phyloP scores from a whole-genome alignment of 2,888 invertebrate genomes.

The Watsonalla cultraria region DNA sequence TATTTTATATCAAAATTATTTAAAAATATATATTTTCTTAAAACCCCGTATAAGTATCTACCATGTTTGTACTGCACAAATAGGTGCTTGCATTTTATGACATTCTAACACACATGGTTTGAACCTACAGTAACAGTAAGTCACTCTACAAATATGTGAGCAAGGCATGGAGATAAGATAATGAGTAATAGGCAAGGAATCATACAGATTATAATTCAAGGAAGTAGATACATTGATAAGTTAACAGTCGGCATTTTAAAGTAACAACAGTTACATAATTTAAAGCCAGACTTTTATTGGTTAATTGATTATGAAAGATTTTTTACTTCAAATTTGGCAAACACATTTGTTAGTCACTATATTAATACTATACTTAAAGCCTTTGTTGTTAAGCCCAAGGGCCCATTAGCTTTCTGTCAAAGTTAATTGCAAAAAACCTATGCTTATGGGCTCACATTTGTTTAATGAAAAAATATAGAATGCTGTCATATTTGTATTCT shows the following conservation, averaged over 20 bases:
- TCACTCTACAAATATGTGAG: constrained; percentile 57
- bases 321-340: too few species aligned
- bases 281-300: neutral
- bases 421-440: too few species aligned
- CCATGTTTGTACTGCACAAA: neutral
- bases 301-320: neutral
- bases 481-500: too few species aligned
- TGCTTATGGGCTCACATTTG: too few species aligned
- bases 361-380: too few species aligned
- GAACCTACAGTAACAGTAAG: constrained; percentile 36
- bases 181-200: constrained; percentile 64
- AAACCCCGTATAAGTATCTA: neutral
- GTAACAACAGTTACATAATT: constrained; percentile 12
- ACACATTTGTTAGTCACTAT: too few species aligned
- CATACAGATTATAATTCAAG: constrained; percentile 58
- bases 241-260: constrained; percentile 2
- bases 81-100: neutral
- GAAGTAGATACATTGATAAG: constrained; percentile 42
- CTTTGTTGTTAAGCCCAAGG: too few species aligned
- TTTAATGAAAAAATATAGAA: too few species aligned
- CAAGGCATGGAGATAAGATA: constrained; percentile 61
- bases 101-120: constrained; percentile 7
- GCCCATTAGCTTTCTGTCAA: too few species aligned
- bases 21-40: too few species aligned
- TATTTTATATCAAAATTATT: too few species aligned